Conservation (phyloP, 2,888 invertebrate genomes). For the Colletes collaris region DNA sequence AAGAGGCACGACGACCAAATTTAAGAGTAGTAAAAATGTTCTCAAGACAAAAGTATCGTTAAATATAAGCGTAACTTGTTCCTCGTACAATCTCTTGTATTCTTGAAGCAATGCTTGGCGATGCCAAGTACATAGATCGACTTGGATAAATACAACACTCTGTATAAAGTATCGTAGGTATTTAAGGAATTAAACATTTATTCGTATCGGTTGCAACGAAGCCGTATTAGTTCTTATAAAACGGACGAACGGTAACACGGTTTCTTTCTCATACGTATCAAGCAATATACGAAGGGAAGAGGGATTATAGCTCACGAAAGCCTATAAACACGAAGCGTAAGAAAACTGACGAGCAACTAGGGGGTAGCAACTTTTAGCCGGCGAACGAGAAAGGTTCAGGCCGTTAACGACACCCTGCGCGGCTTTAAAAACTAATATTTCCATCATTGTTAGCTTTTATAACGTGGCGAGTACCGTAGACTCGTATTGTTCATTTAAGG, state of each 20-base stretch:
- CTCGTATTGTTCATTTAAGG: constrained; percentile 63
- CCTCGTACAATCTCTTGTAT: too few species aligned
- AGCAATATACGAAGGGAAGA: constrained; percentile 29
- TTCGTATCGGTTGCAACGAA: background rate
- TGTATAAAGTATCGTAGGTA: too few species aligned
- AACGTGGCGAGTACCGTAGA: constrained; percentile 55
- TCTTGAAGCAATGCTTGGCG: too few species aligned
- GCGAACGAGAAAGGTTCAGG: constrained; percentile 47
- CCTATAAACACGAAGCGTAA: constrained; percentile 46
- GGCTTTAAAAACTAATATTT: constrained; percentile 81
- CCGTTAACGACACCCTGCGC: constrained; percentile 77
- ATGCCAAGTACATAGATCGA: too few species aligned
- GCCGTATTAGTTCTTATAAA: constrained; percentile 22
- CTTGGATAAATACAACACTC: too few species aligned
- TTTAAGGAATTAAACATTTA: background rate
- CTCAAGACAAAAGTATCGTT: background rate
- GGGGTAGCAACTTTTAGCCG: constrained; percentile 59
- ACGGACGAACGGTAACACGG: constrained; percentile 19
- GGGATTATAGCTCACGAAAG: constrained; percentile 56
- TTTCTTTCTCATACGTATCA: constrained; percentile 25
- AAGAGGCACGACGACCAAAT: constrained; percentile 44
- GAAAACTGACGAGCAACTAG: constrained; percentile 63
- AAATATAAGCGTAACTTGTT: too few species aligned
- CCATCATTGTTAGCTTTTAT: constrained; percentile 80
- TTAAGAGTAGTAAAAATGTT: constrained; percentile 34